Evolutionary conservation across 2,113 vertebrate species (phyloP).

Genomic region (Syngnathus scovelli): DNA sequence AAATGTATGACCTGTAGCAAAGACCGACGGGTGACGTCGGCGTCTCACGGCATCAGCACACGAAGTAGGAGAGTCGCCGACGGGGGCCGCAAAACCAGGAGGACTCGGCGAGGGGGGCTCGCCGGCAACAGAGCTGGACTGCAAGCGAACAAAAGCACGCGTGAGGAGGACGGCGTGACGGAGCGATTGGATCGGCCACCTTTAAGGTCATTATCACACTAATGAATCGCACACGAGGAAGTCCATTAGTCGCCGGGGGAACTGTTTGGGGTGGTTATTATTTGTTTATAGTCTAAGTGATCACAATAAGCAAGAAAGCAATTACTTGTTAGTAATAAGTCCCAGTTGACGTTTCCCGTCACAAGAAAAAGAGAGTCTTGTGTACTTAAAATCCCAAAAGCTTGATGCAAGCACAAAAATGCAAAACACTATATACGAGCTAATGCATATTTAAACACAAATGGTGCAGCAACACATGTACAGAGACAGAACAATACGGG

Average conservation of each 20-base stretch:
- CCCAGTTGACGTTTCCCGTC: not conserved
- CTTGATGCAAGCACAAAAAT: no score
- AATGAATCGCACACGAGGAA: constrained; percentile 80
- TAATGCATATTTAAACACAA: not conserved
- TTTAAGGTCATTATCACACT: constrained; percentile 79
- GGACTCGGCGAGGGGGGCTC: constrained; percentile 78
- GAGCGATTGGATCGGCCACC: constrained; percentile 79
- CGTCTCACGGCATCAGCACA: constrained; percentile 76
- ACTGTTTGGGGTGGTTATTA: constrained; percentile 82
- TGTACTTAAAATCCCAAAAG: no score
- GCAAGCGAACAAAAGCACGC: constrained; percentile 32
- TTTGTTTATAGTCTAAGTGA: constrained; percentile 74
- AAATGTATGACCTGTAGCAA: constrained; percentile 75
- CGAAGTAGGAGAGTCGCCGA: constrained; percentile 72
- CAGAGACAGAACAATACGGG: no score
- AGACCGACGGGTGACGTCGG: constrained; percentile 79
- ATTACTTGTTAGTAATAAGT: not conserved
- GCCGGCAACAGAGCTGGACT: constrained; percentile 56
- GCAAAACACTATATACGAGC: no score
- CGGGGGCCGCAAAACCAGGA: constrained; percentile 73
- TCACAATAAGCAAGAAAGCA: constrained; percentile 35
- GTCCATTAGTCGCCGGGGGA: constrained; percentile 89
- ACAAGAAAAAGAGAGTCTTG: no score
- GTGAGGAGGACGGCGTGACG: constrained; percentile 32
- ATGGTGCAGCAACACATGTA: no score